Base-by-base conservation (phyloP, 2,797 vertebrate genomes). In the Lerista edwardsae region DNA sequence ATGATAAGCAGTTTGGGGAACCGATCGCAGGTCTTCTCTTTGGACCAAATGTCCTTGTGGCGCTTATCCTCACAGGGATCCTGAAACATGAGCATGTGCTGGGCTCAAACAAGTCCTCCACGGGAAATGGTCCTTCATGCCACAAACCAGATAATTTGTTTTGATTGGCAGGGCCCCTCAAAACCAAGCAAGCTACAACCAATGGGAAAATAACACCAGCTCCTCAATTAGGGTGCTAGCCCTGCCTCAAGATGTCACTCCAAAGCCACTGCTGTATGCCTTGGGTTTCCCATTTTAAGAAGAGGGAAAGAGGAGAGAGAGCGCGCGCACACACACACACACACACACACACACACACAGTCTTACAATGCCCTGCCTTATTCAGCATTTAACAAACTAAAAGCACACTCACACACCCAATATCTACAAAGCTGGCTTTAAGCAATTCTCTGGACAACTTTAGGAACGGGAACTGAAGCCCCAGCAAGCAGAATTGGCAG, bases 41-140 rank as follows among this genome's bases (percentile, higher is more conserved):
- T 99, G 84, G 98, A 99, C 99, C 99, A 99, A 94, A 99, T 99
- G 95, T 99, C 99, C 96, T 99, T 99, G 96, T 99, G 99, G 59
- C 99, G 97, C 95, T 99, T 99, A 96, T 99, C 99, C 94, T 99
- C 98, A 74, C 98, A 99, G 82, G 99, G 99, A 96, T 99, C 98
- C 99, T 99, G 95, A 94, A 95, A 94, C 0, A n/a, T 59, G 84
- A 36, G 0, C 10, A 0, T 1, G 7, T 72, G 1, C 71, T 62
- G 39, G 27, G 67, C 47, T 91, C 7, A 84, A 85, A 72, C 79
- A 62, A 41, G 29, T 11, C 6, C 36, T 73, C 19, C 17, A 51
- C 11, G 19, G 8, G 4, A 79, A 71, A 39, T 17, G 10, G 47
- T 4, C 31, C 76, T 81, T 51, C 61, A 65, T 21, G 12, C 36